Evolutionary conservation across 1,140 invertebrate genomes (phyloP).

Genomic region (Stenopsyche tienmushanensis): DNA sequence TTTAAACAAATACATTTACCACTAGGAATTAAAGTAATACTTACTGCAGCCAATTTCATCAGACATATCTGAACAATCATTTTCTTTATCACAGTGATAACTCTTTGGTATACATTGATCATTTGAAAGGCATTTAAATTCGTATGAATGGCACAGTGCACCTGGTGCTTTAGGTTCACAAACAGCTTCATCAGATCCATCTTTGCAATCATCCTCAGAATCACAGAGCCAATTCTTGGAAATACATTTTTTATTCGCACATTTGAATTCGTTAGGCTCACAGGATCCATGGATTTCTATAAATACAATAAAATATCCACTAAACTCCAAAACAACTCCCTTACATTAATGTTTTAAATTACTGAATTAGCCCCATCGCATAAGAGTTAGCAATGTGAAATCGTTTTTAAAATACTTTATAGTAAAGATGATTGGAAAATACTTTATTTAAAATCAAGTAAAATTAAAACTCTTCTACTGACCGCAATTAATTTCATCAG

Average conservation of each 20-base stretch:
- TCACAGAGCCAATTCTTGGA: slow-evolving; percentile 92
- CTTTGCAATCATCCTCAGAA: slow-evolving; percentile 87
- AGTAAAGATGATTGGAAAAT: too few species aligned
- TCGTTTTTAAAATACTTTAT: too few species aligned
- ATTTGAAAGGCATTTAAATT: slow-evolving; percentile 77
- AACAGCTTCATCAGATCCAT: slow-evolving; percentile 78
- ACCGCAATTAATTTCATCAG: slow-evolving; percentile 89
- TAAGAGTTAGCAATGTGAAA: too few species aligned
- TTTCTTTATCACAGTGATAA: slow-evolving; percentile 89
- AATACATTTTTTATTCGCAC: slow-evolving; percentile 85
- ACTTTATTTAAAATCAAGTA: background rate
- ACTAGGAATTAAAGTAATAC: too few species aligned
- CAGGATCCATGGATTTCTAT: slow-evolving; percentile 64
- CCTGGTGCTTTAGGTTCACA: slow-evolving; percentile 62
- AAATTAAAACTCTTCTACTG: slow-evolving; percentile 52
- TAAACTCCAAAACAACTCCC: too few species aligned
- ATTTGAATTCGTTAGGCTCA: slow-evolving; percentile 92
- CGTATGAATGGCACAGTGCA: slow-evolving; percentile 72
- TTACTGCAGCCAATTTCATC: slow-evolving; percentile 92
- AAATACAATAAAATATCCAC: slow-evolving; percentile 1
- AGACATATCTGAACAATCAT: slow-evolving; percentile 84
- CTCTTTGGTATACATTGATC: slow-evolving; percentile 90
- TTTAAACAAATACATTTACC: too few species aligned
- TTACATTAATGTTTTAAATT: too few species aligned
- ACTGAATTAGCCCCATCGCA: too few species aligned